A percentile compares a stretch with the other conserved stretches of the same genome.
Evolutionary conservation across 2,797 vertebrate species (phyloP).

Genomic region (Nasua narica): DNA sequence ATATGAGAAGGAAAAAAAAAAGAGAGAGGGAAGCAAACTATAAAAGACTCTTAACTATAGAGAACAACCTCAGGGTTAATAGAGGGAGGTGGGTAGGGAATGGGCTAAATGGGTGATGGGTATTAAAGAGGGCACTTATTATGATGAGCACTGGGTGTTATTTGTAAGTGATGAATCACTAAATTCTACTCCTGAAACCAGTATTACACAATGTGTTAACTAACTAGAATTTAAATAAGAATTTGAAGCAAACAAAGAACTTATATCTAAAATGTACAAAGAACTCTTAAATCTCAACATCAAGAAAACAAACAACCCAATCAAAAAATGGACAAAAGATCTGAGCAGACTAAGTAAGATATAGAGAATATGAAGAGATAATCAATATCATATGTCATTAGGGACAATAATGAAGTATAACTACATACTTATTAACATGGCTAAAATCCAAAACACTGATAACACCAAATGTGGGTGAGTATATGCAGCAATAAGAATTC

Average conservation of each 20-base stretch:
- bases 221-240: background rate
- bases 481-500: background rate
- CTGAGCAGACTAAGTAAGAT: conserved; percentile 7
- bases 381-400: background rate
- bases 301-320: conserved; percentile 34
- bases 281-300: conserved; percentile 20
- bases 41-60: background rate
- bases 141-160: background rate
- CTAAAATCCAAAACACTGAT: background rate
- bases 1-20: background rate
- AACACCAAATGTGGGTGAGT: background rate
- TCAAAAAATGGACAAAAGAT: background rate
- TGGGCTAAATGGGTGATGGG: background rate
- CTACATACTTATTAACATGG: background rate
- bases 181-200: background rate
- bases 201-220: background rate
- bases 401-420: background rate
- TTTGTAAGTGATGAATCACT: background rate
- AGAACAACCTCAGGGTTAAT: background rate
- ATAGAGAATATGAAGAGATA: background rate
- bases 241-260: background rate
- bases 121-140: background rate
- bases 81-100: background rate
- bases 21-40: background rate
- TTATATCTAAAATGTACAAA: background rate